phyloP scores from a whole-genome alignment of 2,113 vertebrate genomes.

The Onychorhynchus coronatus region DNA sequence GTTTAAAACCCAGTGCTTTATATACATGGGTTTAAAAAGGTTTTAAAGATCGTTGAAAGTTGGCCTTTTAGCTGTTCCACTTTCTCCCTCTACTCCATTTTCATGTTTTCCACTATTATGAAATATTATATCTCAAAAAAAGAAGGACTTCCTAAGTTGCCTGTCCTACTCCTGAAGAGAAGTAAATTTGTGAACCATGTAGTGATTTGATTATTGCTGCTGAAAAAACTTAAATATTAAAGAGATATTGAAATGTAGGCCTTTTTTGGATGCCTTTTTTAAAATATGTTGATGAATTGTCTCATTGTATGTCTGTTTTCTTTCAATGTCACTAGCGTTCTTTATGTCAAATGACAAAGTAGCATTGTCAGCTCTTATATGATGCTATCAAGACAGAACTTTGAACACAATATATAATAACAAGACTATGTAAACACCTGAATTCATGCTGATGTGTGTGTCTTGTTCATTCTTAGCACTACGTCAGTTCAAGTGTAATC shows the following conservation, averaged over 20 bases:
- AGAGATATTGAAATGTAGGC: background rate
- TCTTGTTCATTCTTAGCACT: background rate
- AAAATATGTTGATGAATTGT: background rate
- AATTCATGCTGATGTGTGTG: background rate
- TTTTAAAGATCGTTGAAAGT: background rate
- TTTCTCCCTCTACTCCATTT: background rate
- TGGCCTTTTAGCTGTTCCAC: background rate
- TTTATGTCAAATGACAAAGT: background rate
- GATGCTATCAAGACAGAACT: background rate
- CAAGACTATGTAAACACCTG: background rate
- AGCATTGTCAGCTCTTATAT: background rate
- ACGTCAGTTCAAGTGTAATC: background rate
- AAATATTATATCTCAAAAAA: background rate
- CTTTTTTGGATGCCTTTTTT: background rate
- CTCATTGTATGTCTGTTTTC: background rate
- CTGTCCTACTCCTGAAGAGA: background rate
- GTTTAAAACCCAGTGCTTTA: background rate
- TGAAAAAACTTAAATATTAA: background rate
- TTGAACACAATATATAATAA: background rate
- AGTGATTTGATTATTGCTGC: background rate
- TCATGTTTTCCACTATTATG: background rate
- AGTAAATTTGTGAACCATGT: background rate
- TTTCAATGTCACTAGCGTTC: background rate
- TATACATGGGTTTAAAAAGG: background rate
- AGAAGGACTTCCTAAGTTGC: background rate